Evolutionary conservation across 2,888 invertebrate species (phyloP).

Genomic region (Cheilosia variabilis): DNA sequence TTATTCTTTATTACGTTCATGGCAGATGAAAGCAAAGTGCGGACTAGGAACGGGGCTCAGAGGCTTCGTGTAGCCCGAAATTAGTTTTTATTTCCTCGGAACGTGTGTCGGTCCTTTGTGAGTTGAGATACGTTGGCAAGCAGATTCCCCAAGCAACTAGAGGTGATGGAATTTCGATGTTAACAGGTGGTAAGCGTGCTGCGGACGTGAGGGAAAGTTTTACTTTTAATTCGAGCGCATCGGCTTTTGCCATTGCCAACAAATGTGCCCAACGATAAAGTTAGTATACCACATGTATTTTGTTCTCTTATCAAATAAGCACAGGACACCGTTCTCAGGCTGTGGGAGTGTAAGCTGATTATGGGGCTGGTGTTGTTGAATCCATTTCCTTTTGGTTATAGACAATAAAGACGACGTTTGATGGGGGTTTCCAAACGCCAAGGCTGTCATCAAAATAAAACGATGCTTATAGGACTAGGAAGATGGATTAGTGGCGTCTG

Average conservation of each 20-base stretch:
- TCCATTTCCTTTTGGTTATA: too few relatives aligned
- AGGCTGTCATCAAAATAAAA: too few relatives aligned
- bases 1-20: conserved; percentile 67
- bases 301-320: too few relatives aligned
- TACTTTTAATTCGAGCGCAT: conserved; percentile 28
- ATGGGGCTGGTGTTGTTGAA: too few relatives aligned
- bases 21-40: conserved; percentile 13
- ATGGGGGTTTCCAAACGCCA: too few relatives aligned
- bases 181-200: conserved; percentile 47
- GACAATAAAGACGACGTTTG: too few relatives aligned
- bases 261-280: conserved; percentile 25
- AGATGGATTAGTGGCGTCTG: too few relatives aligned
- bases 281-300: neutral
- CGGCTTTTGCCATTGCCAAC: neutral
- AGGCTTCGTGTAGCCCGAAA: conserved; percentile 2
- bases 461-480: too few relatives aligned
- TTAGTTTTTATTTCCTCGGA: conserved; percentile 39
- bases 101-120: conserved; percentile 67
- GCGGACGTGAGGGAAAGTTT: conserved; percentile 21
- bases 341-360: too few relatives aligned
- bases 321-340: too few relatives aligned
- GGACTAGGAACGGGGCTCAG: neutral
- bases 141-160: conserved; percentile 12
- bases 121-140: conserved; percentile 58
- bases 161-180: conserved; percentile 57